Conservation (phyloP, 2,797 vertebrate species). For the Setipinna tenuifilis region DNA sequence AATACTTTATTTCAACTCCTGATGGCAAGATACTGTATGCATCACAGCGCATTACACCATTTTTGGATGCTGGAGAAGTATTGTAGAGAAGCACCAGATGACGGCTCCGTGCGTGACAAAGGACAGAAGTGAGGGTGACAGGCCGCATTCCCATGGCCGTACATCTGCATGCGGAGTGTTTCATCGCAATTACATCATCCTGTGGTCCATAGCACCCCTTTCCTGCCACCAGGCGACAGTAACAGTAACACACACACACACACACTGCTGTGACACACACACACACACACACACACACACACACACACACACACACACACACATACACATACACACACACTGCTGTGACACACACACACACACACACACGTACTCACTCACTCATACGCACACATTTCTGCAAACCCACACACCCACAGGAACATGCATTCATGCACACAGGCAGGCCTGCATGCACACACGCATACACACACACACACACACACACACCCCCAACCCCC, state of each 20-base stretch:
- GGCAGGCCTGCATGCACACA: neutral
- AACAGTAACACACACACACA: neutral
- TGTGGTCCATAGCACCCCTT: neutral
- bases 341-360: neutral
- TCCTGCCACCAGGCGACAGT: neutral
- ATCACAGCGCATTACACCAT: neutral
- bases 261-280: no score
- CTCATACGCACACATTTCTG: neutral
- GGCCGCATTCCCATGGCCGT: neutral
- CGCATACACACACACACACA: neutral
- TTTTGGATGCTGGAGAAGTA: neutral
- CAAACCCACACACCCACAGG: neutral
- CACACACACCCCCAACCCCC: neutral
- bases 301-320: constrained; percentile 22
- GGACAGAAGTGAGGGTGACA: constrained; percentile 11
- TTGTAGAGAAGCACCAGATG: neutral
- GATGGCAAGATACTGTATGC: neutral
- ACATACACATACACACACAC: neutral
- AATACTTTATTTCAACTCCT: neutral
- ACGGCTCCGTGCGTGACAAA: neutral
- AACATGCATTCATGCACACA: neutral
- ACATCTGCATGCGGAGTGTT: constrained; percentile 6
- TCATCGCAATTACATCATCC: constrained; percentile 13
- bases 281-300: constrained; percentile 5
- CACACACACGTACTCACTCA: no score